A percentile compares a stretch with the other conserved stretches of the same genome.
phyloP scores from a whole-genome alignment of 2,888 invertebrate genomes.

The Agelastica alni region DNA sequence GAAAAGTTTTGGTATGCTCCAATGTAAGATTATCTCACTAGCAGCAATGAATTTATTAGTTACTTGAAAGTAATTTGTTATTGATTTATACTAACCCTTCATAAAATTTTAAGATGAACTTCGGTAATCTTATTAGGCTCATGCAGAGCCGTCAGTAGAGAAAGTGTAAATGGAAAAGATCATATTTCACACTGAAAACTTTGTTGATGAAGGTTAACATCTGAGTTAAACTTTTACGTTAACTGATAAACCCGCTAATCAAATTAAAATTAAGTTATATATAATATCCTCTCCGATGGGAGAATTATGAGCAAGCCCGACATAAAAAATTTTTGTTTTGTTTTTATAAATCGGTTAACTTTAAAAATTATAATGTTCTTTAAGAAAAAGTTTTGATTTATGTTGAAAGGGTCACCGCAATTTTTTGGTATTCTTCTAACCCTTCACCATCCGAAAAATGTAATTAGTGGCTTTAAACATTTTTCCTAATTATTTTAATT shows the following conservation, averaged over 20 bases:
- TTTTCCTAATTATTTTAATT: no score
- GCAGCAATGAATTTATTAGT: not conserved
- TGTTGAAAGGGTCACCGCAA: no score
- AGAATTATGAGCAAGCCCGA: not conserved
- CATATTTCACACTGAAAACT: constrained; percentile 30
- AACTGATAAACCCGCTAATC: constrained; percentile 27
- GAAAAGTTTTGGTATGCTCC: not conserved
- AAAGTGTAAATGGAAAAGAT: constrained; percentile 23
- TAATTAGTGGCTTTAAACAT: no score
- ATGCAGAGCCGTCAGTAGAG: constrained; percentile 19
- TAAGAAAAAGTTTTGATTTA: constrained; percentile 1
- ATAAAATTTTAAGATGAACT: constrained; percentile 12
- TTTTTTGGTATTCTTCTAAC: no score
- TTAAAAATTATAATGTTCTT: not conserved
- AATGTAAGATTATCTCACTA: not conserved
- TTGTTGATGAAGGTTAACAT: constrained; percentile 31
- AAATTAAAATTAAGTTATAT: constrained; percentile 26
- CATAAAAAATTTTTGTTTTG: not conserved
- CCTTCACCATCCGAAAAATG: no score
- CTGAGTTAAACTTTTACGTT: constrained; percentile 23
- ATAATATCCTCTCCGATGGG: not conserved
- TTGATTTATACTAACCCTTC: constrained; percentile 8
- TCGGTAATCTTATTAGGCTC: constrained; percentile 17
- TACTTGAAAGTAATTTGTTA: constrained; percentile 1
- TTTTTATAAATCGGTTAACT: not conserved